A percentile compares a stretch with the other conserved stretches of the same genome.
phyloP scores from a whole-genome alignment of 92 coral and sea anemone genomes.

The Montipora capitata region DNA sequence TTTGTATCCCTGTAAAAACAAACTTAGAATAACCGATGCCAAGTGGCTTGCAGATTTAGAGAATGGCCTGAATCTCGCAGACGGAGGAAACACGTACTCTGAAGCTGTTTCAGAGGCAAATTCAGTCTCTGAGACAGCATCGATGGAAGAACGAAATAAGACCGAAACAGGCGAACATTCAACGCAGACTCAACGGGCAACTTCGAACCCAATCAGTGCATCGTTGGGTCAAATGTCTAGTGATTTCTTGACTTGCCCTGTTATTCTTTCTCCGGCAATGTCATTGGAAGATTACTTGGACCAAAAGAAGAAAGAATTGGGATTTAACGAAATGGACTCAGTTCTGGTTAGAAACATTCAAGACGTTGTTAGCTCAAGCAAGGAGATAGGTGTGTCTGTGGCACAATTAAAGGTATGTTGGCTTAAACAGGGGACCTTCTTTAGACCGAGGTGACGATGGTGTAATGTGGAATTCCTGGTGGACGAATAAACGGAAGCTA shows the following conservation, averaged over 20 bases:
- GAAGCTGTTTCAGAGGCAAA: not conserved
- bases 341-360: slow-evolving; percentile 19
- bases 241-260: slow-evolving; percentile 7
- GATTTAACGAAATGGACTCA: slow-evolving; percentile 18
- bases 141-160: not conserved
- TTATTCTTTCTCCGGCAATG: slow-evolving; percentile 4
- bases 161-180: no score
- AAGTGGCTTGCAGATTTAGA: not conserved
- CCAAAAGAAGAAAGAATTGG: slow-evolving; percentile 8
- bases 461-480: no score
- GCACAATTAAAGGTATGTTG: slow-evolving; percentile 31
- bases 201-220: not conserved
- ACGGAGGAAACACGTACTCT: not conserved
- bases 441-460: no score
- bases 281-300: slow-evolving; percentile 26
- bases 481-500: no score
- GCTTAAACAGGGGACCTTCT: not conserved
- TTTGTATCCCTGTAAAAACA: slow-evolving; percentile 16
- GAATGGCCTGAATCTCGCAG: not conserved
- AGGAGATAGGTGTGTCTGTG: slow-evolving; percentile 25
- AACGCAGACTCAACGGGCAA: not conserved
- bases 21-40: not conserved
- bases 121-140: not conserved
- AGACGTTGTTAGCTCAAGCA: not conserved
- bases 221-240: not conserved